Percentiles rank a stretch among this genome's conserved stretches.
Evolutionary conservation across 2,888 invertebrate species (phyloP).

Genomic region (Drosophila percnosoma): DNA sequence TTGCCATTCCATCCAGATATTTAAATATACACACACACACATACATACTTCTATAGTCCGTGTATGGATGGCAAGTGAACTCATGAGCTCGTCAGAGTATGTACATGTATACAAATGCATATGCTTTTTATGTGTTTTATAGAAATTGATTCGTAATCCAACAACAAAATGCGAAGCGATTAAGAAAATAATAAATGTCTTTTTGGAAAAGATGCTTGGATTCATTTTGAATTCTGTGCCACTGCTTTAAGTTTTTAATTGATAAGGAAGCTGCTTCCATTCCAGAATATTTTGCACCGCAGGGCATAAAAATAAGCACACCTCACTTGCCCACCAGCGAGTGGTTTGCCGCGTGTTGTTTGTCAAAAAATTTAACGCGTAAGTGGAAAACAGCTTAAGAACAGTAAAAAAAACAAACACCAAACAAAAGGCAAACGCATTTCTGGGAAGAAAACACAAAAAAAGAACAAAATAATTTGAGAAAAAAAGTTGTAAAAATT

Average conservation of each 20-base stretch:
- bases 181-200: background rate
- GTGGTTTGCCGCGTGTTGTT: slow-evolving; percentile 59
- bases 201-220: background rate
- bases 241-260: background rate
- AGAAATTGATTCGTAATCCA: background rate
- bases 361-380: slow-evolving; percentile 73
- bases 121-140: background rate
- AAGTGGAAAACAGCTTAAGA: slow-evolving; percentile 67
- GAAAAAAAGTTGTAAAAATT: slow-evolving; percentile 66
- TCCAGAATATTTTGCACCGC: background rate
- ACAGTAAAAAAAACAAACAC: slow-evolving; percentile 26
- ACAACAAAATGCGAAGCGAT: background rate
- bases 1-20: slow-evolving; percentile 12
- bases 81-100: background rate
- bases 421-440: slow-evolving; percentile 29
- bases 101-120: background rate
- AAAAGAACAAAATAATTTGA: slow-evolving; percentile 7
- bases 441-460: slow-evolving; percentile 42
- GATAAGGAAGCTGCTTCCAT: background rate
- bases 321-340: slow-evolving; percentile 7
- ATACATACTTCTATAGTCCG: background rate
- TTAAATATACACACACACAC: background rate
- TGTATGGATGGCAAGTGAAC: background rate
- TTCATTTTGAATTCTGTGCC: background rate
- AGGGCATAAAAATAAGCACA: background rate